Evolutionary conservation across 1,140 invertebrate species (phyloP), one percentile per base, ranked within the genome.

Genomic region (Musca domestica): DNA sequence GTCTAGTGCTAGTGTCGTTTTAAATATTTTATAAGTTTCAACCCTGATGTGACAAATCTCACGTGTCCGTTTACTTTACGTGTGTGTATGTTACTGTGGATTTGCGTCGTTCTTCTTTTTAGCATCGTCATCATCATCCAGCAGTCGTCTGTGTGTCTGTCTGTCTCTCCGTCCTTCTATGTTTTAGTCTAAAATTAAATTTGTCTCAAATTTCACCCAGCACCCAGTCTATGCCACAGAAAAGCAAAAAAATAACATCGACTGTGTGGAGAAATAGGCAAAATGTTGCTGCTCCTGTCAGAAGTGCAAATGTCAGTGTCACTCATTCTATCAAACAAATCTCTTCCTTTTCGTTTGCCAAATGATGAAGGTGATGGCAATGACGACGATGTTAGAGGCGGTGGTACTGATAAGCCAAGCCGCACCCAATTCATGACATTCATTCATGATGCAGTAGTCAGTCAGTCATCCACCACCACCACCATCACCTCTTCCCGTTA

Each of bases 21-120:
- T 61, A 61, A 61, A 61, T 61, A 61, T 61, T 61, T 61, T 61
- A 61, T 61, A 61, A 61, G 56, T 61, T 58, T 61, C 56, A 41
- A 61, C 56, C 56, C 56, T 61, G 56, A 61, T 61, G 56, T 61
- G 56, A 61, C 56, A 61, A 61, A 61, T 61, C 27, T 61, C 56
- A 61, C 56, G 56, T 61, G 56, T 61, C 56, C 56, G 34, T 61
- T 61, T 61, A 20, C 20, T 51, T 51, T 56, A 41, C 34, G 34
- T 41, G 34, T 41, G 34, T 41, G 34, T 41, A 41, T 41, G 34
- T 61, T 61, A 19, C n/a, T 61, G 27, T 34, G 27, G 41, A 61
- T 41, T 61, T 61, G 34, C 19, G 30, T 34, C 47, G 27, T 30
- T 10, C 6, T 41, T 41, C 34, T 41, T 41, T 41, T 41, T 41